These are phyloP conservation scores for Euborellia annulipes DNA, from an alignment of 1,140 invertebrate species.

Conservation along the genomic window DNA sequence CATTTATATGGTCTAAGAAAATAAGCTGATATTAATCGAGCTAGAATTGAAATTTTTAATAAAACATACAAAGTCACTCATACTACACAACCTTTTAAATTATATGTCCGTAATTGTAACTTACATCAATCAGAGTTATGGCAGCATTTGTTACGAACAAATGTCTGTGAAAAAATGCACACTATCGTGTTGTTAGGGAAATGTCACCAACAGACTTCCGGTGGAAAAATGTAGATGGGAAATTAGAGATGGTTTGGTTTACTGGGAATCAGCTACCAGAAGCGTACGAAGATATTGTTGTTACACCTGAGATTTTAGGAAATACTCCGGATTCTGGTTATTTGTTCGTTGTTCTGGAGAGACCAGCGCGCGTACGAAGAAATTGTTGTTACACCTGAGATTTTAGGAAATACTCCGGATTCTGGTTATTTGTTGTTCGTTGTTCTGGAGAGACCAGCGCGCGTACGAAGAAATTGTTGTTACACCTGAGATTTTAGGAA, in stretches of 20 bases:
- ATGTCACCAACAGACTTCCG: slow-evolving; percentile 11
- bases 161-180: slow-evolving; percentile 16
- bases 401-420: too few relatives aligned
- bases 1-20: slow-evolving; percentile 11
- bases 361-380: too few relatives aligned
- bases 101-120: slow-evolving; percentile 20
- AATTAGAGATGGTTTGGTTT: slow-evolving; percentile 20
- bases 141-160: slow-evolving; percentile 20
- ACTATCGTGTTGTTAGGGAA: slow-evolving; percentile 7
- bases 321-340: slow-evolving; percentile 1
- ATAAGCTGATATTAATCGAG: slow-evolving; percentile 10
- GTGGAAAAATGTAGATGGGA: slow-evolving; percentile 17
- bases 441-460: too few relatives aligned
- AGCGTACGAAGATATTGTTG: slow-evolving; percentile 16
- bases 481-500: too few relatives aligned
- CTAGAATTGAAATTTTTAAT: slow-evolving; percentile 12
- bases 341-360: too few relatives aligned
- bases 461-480: too few relatives aligned
- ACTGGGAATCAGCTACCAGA: slow-evolving; percentile 19
- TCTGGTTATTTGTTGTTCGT: too few relatives aligned
- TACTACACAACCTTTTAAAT: slow-evolving; percentile 9
- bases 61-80: slow-evolving; percentile 7
- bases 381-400: too few relatives aligned
- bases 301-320: background rate
- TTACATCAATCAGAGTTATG: slow-evolving; percentile 19